Evolutionary conservation across 2,888 invertebrate species (phyloP).

Genomic region (Anaspis maculata): DNA sequence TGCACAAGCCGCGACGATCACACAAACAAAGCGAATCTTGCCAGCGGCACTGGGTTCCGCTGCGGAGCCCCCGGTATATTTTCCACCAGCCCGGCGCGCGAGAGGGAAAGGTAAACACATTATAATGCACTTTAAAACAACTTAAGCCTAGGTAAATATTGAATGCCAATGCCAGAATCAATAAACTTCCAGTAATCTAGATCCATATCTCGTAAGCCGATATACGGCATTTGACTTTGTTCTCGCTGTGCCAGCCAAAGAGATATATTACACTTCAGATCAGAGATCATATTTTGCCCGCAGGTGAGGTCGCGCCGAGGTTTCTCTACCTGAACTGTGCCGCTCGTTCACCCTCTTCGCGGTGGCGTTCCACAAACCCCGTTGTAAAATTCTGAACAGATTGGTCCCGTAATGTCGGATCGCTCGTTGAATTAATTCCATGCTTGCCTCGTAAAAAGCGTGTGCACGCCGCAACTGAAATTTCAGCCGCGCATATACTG

Average conservation of each 20-base stretch:
- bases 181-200: conserved; percentile 32
- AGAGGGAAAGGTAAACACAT: conserved; percentile 28
- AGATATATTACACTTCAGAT: conserved; percentile 26
- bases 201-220: conserved; percentile 31
- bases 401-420: too few species aligned
- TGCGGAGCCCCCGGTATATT: conserved; percentile 4
- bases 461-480: too few species aligned
- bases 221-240: conserved; percentile 28
- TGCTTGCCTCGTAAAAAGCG: too few species aligned
- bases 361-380: too few species aligned
- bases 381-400: too few species aligned
- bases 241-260: conserved; percentile 20
- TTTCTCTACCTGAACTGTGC: conserved; percentile 7
- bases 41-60: too few species aligned
- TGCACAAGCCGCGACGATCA: too few species aligned
- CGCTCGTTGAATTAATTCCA: too few species aligned
- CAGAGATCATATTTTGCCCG: conserved; percentile 16
- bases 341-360: too few species aligned
- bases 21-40: too few species aligned
- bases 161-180: conserved; percentile 32
- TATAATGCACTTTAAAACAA: conserved; percentile 32
- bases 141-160: conserved; percentile 33
- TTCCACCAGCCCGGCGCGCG: conserved; percentile 3
- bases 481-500: too few species aligned
- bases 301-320: conserved; percentile 11